These are phyloP conservation scores for Crotalus viridis DNA, from an alignment of 2,113 vertebrate species.

Conservation along the genomic window DNA sequence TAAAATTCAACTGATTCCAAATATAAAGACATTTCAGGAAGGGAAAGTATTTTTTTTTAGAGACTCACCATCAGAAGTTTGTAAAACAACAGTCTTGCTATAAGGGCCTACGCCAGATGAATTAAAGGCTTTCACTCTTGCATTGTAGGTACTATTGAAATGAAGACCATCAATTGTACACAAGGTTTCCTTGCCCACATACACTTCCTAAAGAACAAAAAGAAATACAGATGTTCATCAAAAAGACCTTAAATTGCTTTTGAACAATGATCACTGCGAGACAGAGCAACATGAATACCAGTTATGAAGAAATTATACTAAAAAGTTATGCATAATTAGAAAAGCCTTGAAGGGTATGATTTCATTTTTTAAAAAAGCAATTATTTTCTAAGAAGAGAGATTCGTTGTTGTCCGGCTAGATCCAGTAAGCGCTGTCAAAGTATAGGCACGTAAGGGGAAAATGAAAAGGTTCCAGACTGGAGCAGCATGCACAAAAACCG, in stretches of 20 bases:
- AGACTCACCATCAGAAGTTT: conserved; percentile 90
- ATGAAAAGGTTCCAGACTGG: neutral
- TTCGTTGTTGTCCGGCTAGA: neutral
- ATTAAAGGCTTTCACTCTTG: conserved; percentile 96
- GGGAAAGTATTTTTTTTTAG: too few species aligned
- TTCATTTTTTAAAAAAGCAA: neutral
- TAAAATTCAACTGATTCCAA: neutral
- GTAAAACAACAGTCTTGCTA: conserved; percentile 94
- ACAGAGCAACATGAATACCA: neutral
- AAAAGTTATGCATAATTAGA: neutral
- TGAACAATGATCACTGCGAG: neutral
- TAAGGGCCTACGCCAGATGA: conserved; percentile 87
- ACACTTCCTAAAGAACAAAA: conserved; percentile 83
- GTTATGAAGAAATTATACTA: neutral
- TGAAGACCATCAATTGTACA: conserved; percentile 98
- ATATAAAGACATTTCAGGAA: neutral
- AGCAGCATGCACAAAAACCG: neutral
- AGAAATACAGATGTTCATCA: neutral
- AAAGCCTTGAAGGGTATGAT: neutral
- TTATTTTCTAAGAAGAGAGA: neutral
- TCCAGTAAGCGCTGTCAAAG: neutral
- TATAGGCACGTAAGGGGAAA: neutral
- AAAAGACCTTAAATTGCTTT: neutral
- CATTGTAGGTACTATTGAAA: conserved; percentile 96
- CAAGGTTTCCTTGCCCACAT: conserved; percentile 95